phyloP scores from a whole-genome alignment of 2,113 vertebrate species.

The Corvus cornix region DNA sequence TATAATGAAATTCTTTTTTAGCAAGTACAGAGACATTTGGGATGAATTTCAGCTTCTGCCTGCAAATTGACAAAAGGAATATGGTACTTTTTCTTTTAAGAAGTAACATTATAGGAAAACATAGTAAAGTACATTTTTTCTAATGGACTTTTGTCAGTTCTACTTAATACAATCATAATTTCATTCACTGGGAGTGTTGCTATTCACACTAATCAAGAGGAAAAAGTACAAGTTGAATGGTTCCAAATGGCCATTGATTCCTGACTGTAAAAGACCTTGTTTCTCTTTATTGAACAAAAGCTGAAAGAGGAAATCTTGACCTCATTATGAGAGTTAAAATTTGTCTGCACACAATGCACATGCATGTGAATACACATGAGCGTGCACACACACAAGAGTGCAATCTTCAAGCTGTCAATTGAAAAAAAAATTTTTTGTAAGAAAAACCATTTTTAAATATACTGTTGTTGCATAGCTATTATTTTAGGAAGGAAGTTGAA shows the following conservation, averaged over 20 bases:
- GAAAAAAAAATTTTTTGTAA: not conserved
- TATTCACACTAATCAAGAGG: slow-evolving; percentile 13
- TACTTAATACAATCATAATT: slow-evolving; percentile 13
- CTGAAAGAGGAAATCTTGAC: not conserved
- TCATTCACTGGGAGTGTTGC: not conserved
- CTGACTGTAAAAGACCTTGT: not conserved
- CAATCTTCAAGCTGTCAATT: not conserved
- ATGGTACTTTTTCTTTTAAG: slow-evolving; percentile 1
- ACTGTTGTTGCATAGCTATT: not conserved
- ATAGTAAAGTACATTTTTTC: not conserved
- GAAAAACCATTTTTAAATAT: not conserved
- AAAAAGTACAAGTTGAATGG: not conserved
- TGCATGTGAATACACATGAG: not conserved
- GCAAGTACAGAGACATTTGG: not conserved
- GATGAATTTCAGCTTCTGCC: slow-evolving; percentile 28
- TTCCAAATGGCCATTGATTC: slow-evolving; percentile 20
- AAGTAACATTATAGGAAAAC: slow-evolving; percentile 5
- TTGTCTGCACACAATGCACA: not conserved
- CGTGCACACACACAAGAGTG: accelerated
- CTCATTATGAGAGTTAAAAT: not conserved
- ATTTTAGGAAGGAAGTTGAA: not conserved
- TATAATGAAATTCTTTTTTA: slow-evolving; percentile 14
- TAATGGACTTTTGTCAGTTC: slow-evolving; percentile 28
- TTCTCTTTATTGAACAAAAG: slow-evolving; percentile 4
- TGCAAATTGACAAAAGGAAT: slow-evolving; percentile 6